A percentile compares a stretch with the other conserved stretches of the same genome.
phyloP scores from a whole-genome alignment of 2,113 vertebrate species.

The Galemys pyrenaicus region DNA sequence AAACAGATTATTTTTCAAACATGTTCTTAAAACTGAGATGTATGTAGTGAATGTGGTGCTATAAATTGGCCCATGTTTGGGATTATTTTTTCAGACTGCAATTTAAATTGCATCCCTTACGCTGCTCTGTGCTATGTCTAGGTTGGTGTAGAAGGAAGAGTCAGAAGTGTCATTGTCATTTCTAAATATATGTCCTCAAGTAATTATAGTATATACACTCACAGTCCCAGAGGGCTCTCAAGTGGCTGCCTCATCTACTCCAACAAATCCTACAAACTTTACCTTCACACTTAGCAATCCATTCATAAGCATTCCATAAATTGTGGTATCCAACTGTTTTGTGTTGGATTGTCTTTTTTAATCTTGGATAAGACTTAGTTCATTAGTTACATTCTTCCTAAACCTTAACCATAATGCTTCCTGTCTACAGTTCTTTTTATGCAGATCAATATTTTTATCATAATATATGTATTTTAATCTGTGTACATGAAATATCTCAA shows the following conservation, averaged over 20 bases:
- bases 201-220: not conserved
- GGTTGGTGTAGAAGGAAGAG: not conserved
- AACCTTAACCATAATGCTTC: too few species aligned
- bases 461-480: not conserved
- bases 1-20: not conserved
- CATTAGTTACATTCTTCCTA: not conserved
- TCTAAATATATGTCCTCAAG: not conserved
- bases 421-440: not conserved
- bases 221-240: not conserved
- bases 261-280: not conserved
- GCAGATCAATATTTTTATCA: not conserved
- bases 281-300: not conserved
- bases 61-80: not conserved
- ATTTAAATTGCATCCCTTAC: not conserved
- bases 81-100: not conserved
- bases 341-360: not conserved
- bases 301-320: not conserved
- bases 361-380: not conserved
- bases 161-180: not conserved
- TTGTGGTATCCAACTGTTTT: not conserved
- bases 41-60: not conserved
- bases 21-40: not conserved
- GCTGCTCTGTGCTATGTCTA: not conserved
- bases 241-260: not conserved
- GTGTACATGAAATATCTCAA: not conserved